Base-by-base conservation (phyloP, 2,888 invertebrate genomes). In the Metellina segmentata region DNA sequence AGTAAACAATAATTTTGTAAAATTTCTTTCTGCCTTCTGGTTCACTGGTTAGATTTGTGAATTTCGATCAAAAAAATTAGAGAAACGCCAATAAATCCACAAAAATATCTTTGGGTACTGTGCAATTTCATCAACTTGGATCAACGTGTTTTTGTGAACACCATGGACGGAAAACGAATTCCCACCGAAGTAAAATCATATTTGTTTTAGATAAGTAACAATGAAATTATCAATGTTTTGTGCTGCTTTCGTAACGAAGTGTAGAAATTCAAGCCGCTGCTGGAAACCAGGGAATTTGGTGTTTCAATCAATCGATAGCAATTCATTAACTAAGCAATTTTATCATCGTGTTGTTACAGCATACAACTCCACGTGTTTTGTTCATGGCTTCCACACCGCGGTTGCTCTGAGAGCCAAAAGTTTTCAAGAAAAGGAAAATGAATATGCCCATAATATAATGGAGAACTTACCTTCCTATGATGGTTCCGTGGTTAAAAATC, bases 401-500 rank as follows among this genome's bases (percentile, higher is more conserved):
- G 6, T 78, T 49, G 7, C 19, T 16, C n/a, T 74, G 4, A 34
- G 9, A 51, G 87, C 82, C 9, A 91, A 91, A 83, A 52, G 13
- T 53, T 86, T 86, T 72, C 86, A 75, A 34, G 91, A 91, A 19
- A 69, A 11, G 49, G 91, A 91, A 85, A 91, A 91, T 85, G 83
- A 88, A 52, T 88, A 85, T 74, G 88, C 91, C 49, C 92, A 92
- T 74, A 20, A 77, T 19, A 19, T 92, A 7, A 77, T 92, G 92
- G 85, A 89, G 61, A 86, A 71, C 19, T 70, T 81, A 16, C 13
- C 34, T 34, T 19, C 49, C 7, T 92, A 92, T 49, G 6, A 6
- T 16, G 74, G 74, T 8, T 77, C 89, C 0, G 13, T 89, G 34
- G 11, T 89, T 11, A 86, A 78, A 34, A 52, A 85, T 69, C 77